These are phyloP conservation scores for Rynchops niger DNA, from an alignment of 2,113 vertebrate species.

Conservation along the genomic window DNA sequence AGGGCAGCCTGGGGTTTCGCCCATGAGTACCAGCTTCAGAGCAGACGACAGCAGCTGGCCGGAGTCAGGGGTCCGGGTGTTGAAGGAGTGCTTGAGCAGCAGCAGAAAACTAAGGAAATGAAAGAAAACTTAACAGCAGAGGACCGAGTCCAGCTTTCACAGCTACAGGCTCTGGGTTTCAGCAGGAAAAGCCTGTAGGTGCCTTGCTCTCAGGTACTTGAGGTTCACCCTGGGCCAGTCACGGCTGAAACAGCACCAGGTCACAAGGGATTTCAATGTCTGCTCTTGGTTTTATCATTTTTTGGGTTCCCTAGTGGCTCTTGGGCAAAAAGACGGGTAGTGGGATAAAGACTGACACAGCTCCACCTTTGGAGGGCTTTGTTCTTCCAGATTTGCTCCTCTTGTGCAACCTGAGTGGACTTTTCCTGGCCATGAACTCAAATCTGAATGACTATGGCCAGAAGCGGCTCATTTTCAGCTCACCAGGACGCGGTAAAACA, in stretches of 20 bases:
- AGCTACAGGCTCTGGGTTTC: not conserved
- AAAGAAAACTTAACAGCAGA: not conserved
- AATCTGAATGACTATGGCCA: not conserved
- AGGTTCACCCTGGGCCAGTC: not conserved
- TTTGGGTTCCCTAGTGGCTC: not conserved
- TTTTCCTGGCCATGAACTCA: not conserved
- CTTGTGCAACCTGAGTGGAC: not conserved
- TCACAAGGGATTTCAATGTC: not conserved
- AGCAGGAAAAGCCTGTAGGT: not conserved
- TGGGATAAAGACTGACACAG: not conserved
- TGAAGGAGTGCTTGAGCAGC: not conserved
- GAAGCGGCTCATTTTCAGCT: not conserved
- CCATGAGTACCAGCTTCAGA: not conserved
- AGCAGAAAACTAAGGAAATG: not conserved
- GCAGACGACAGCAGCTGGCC: not conserved
- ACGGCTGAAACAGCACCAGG: not conserved
- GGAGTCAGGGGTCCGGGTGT: not conserved
- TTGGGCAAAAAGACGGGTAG: not conserved
- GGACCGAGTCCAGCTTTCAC: not conserved
- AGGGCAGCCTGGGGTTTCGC: not conserved
- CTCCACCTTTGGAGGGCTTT: not conserved
- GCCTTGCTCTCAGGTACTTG: not conserved
- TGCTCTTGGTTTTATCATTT: not conserved
- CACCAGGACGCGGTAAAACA: rapidly evolving
- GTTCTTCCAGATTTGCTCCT: not conserved